These are phyloP conservation scores for Pentalonia nigronervosa DNA, from an alignment of 1,140 invertebrate genomes.

Conservation along the genomic window DNA sequence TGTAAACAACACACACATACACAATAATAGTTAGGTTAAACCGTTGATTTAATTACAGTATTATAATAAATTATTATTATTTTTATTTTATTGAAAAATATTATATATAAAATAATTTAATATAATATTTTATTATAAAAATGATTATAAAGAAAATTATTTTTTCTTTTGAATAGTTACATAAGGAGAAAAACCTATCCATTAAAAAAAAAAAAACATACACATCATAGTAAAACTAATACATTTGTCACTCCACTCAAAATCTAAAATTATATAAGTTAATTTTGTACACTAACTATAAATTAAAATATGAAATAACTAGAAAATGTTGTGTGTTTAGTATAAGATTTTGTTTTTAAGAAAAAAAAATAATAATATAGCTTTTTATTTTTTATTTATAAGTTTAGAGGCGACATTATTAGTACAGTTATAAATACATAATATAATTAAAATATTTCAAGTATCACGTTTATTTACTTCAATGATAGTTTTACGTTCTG, in stretches of 20 bases:
- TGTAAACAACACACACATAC: too few species aligned
- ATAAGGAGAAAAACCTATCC: not conserved
- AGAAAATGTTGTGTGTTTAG: not conserved
- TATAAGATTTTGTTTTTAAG: not conserved
- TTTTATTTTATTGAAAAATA: not conserved
- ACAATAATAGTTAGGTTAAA: too few species aligned
- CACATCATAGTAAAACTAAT: not conserved
- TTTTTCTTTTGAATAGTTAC: not conserved
- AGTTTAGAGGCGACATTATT: not conserved
- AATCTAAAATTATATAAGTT: too few species aligned
- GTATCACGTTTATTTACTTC: not conserved
- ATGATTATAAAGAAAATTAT: not conserved
- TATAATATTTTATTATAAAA: too few species aligned
- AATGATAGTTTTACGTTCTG: not conserved
- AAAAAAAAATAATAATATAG: not conserved
- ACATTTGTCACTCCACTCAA: too few species aligned
- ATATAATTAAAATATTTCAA: not conserved
- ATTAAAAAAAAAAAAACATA: too few species aligned
- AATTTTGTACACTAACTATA: too few species aligned
- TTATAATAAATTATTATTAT: not conserved
- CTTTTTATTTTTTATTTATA: not conserved
- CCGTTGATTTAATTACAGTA: too few species aligned
- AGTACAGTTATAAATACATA: not conserved
- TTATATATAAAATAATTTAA: too few species aligned
- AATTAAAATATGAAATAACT: not conserved